Evolutionary conservation across 2,113 vertebrate genomes (phyloP).

Genomic region (Lates calcarifer): DNA sequence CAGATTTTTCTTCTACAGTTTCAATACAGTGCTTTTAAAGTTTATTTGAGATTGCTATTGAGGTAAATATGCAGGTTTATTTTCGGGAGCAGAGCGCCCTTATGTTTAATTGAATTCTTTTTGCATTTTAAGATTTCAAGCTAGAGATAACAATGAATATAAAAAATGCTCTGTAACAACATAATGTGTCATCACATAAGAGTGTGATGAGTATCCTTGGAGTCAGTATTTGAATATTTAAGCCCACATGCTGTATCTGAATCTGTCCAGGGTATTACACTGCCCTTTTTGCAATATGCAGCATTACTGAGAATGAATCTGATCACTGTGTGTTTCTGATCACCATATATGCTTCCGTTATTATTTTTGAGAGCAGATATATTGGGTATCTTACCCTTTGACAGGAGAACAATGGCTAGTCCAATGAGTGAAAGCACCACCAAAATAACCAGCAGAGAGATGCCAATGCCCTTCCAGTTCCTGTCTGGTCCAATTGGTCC

Average conservation of each 20-base stretch:
- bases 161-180: too few species aligned
- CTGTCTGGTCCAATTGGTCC: constrained; percentile 87
- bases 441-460: constrained; percentile 95
- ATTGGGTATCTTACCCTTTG: constrained; percentile 86
- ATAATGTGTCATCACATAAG: too few species aligned
- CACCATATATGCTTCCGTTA: too few species aligned
- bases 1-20: background rate
- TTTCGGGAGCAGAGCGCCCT: background rate
- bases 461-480: constrained; percentile 98
- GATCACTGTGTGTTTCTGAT: too few species aligned
- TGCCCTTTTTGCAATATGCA: too few species aligned
- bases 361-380: background rate
- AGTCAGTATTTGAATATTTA: background rate
- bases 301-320: background rate
- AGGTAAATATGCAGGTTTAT: background rate
- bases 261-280: background rate
- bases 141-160: too few species aligned
- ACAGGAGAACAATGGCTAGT: constrained; percentile 94
- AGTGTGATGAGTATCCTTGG: too few species aligned
- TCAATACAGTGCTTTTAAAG: background rate
- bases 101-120: background rate
- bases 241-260: background rate
- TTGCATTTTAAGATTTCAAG: too few species aligned
- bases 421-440: constrained; percentile 94
- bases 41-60: background rate